Conservation (phyloP, 2,888 invertebrate genomes). For the Hypomecis punctinalis region DNA sequence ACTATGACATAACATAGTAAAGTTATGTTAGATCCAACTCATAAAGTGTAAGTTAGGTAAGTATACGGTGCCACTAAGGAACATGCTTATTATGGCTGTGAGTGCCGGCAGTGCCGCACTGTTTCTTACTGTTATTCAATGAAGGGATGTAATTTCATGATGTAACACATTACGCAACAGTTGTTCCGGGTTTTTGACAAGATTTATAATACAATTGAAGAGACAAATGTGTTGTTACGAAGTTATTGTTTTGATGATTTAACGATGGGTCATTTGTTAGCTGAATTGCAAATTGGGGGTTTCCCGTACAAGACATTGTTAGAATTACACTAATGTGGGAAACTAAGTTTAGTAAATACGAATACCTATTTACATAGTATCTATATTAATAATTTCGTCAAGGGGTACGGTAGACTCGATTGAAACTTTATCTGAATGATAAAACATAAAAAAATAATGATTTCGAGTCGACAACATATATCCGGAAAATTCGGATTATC, state of each 20-base stretch:
- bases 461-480: no score
- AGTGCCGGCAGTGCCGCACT: conserved; percentile 18
- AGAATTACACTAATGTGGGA: no score
- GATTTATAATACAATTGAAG: conserved; percentile 25
- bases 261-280: background rate
- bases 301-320: background rate
- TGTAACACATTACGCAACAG: conserved; percentile 47
- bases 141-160: conserved; percentile 50
- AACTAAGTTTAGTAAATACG: background rate
- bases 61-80: conserved; percentile 5
- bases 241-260: conserved; percentile 8
- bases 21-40: no score
- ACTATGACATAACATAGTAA: no score
- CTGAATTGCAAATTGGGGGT: background rate
- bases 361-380: no score
- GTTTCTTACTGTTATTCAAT: conserved; percentile 27
- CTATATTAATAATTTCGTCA: no score
- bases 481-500: no score
- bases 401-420: no score
- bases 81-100: conserved; percentile 16
- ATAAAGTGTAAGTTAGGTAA: background rate
- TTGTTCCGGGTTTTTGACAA: conserved; percentile 50
- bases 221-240: conserved; percentile 15
- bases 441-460: no score
- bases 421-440: no score